Conservation (phyloP, 2,113 vertebrate genomes). For the Brachypteracias leptosomus region DNA sequence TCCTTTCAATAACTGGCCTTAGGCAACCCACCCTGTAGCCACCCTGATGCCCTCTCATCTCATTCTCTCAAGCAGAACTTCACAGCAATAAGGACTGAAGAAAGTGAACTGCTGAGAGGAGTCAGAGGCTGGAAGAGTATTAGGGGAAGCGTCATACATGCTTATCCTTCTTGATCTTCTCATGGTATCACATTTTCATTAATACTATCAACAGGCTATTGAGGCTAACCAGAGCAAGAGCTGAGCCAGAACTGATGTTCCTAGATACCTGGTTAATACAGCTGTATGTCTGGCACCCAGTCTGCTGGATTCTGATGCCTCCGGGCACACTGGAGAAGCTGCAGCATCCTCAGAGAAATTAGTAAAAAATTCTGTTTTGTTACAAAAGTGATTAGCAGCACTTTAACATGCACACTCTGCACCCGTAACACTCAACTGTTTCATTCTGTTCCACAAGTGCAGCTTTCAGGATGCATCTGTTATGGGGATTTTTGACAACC, state of each 20-base stretch:
- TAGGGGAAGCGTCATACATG: neutral
- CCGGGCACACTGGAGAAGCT: neutral
- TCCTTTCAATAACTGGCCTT: neutral
- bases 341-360: neutral
- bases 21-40: neutral
- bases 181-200: neutral
- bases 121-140: neutral
- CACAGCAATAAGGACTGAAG: neutral
- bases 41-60: neutral
- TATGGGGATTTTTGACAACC: neutral
- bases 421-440: neutral
- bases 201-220: neutral
- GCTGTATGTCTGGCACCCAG: neutral
- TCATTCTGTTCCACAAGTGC: neutral
- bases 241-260: neutral
- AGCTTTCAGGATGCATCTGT: neutral
- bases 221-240: neutral
- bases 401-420: neutral
- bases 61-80: neutral
- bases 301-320: neutral
- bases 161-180: neutral
- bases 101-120: neutral
- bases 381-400: neutral
- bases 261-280: neutral
- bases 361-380: neutral